Percentiles rank a stretch among this genome's conserved stretches.
These are phyloP conservation scores for Parus major DNA, from an alignment of 2,113 vertebrate genomes.

Conservation along the genomic window DNA sequence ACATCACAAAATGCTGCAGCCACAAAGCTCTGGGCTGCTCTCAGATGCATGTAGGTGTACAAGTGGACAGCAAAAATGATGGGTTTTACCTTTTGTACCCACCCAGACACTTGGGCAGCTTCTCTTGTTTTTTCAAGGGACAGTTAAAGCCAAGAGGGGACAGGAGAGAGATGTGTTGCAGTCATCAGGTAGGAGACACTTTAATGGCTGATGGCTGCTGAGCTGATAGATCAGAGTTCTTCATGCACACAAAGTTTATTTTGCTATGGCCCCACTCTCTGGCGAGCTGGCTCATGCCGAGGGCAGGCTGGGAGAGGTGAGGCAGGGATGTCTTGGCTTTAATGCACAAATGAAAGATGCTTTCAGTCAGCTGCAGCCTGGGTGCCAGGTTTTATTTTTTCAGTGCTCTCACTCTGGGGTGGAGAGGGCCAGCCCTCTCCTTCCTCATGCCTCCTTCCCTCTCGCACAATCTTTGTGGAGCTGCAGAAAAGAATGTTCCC, in stretches of 20 bases:
- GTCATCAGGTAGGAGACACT: neutral
- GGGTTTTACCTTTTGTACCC: neutral
- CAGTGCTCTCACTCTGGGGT: conserved; percentile 3
- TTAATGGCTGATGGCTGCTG: neutral
- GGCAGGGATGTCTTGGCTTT: neutral
- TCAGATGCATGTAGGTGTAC: neutral
- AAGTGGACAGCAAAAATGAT: neutral
- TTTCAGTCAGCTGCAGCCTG: neutral
- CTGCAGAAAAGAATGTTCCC: conserved; percentile 77
- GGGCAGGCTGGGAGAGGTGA: neutral
- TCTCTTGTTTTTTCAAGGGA: neutral
- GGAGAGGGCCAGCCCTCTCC: conserved; percentile 19
- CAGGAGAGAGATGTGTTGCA: neutral
- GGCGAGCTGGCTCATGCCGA: neutral
- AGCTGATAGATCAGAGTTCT: neutral
- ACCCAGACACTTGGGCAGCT: neutral
- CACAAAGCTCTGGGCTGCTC: neutral
- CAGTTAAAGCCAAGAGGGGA: neutral
- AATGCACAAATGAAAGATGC: conserved; percentile 19
- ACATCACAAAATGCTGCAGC: neutral
- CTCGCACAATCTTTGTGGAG: conserved; percentile 49
- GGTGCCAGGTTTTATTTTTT: conserved; percentile 57
- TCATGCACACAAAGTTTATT: neutral
- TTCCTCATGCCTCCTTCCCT: conserved; percentile 53
- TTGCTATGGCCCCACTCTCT: neutral